Percentiles rank a stretch among this genome's conserved stretches.
Conservation (phyloP, 2,797 vertebrate genomes). For the Alectoris magna region DNA sequence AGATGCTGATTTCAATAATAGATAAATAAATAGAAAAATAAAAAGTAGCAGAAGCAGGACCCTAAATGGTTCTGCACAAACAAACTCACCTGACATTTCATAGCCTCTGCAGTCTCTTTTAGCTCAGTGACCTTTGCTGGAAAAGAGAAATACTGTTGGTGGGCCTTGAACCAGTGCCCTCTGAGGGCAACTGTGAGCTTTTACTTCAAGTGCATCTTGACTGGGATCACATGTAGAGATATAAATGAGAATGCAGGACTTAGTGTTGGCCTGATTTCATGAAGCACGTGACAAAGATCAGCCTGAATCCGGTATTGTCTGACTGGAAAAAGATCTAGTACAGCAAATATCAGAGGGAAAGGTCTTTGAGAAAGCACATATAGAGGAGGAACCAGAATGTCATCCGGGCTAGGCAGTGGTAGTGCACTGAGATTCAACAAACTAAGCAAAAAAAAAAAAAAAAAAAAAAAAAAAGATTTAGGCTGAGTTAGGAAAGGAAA, state of each 20-base stretch:
- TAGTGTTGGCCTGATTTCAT: not conserved
- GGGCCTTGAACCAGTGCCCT: not conserved
- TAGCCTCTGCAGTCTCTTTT: not conserved
- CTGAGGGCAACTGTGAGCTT: not conserved
- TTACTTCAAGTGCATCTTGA: not conserved
- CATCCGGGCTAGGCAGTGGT: not conserved
- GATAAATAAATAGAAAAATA: not conserved
- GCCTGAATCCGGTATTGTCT: not conserved
- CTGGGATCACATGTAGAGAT: not conserved
- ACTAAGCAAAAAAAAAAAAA: not conserved
- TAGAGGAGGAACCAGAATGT: not conserved
- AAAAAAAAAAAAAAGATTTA: not conserved
- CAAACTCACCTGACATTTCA: conserved; percentile 38
- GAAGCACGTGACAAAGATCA: not conserved
- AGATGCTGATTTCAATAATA: not conserved
- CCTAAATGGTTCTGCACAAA: not conserved
- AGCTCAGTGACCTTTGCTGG: conserved; percentile 45
- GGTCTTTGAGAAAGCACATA: not conserved
- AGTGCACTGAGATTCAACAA: not conserved
- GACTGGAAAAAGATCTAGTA: not conserved
- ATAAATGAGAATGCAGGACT: not conserved
- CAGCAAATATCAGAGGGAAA: not conserved
- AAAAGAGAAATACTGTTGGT: not conserved
- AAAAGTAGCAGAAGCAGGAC: not conserved
- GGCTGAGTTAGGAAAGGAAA: not conserved